Percentiles rank a stretch among this genome's conserved stretches.
Evolutionary conservation across 2,888 invertebrate species (phyloP).

Genomic region (Portevinia maculata): DNA sequence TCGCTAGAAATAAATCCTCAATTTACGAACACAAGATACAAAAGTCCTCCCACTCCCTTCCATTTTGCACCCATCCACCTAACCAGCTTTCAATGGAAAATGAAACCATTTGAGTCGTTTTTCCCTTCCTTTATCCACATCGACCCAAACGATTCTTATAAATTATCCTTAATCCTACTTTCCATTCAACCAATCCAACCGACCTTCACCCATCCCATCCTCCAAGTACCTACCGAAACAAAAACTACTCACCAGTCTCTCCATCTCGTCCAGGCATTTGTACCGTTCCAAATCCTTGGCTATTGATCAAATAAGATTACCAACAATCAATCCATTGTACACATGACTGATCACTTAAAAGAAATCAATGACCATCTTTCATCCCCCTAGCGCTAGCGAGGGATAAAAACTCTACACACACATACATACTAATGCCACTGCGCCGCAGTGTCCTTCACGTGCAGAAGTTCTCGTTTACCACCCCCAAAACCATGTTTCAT

Average conservation of each 20-base stretch:
- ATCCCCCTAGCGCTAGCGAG: not conserved
- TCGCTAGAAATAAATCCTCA: slow-evolving; percentile 70
- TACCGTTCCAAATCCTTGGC: slow-evolving; percentile 68
- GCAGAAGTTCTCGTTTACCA: slow-evolving; percentile 31
- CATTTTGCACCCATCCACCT: not conserved
- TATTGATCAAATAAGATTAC: slow-evolving; percentile 77
- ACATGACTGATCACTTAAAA: slow-evolving; percentile 76
- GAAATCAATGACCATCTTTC: slow-evolving; percentile 76
- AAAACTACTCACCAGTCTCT: slow-evolving; percentile 50
- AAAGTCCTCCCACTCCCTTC: slow-evolving; percentile 10
- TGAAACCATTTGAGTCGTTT: slow-evolving; percentile 61
- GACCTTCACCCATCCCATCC: slow-evolving; percentile 43
- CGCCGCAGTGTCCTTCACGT: slow-evolving; percentile 59
- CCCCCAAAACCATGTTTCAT: slow-evolving; percentile 11
- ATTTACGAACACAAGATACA: slow-evolving; percentile 67
- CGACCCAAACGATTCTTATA: slow-evolving; percentile 50
- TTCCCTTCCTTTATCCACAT: not conserved
- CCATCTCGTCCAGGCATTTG: not conserved
- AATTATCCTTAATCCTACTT: slow-evolving; percentile 71
- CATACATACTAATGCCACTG: slow-evolving; percentile 3
- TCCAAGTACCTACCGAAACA: slow-evolving; percentile 32
- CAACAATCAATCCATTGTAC: slow-evolving; percentile 77
- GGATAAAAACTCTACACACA: slow-evolving; percentile 20
- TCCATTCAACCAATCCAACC: slow-evolving; percentile 63
- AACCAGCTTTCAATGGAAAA: slow-evolving; percentile 29